phyloP scores from a whole-genome alignment of 2,113 vertebrate species.

The Procavia capensis region DNA sequence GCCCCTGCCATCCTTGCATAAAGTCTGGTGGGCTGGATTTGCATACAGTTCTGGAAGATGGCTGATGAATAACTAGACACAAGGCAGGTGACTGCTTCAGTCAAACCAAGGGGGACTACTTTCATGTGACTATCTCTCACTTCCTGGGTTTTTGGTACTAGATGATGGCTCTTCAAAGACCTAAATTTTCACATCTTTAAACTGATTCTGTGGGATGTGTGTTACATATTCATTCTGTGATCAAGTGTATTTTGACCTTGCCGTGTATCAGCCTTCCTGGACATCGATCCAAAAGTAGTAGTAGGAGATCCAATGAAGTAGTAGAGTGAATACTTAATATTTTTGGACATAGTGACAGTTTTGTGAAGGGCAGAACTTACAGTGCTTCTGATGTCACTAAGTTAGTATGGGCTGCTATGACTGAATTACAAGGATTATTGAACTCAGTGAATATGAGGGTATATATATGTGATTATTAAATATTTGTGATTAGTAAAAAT shows the following conservation, averaged over 20 bases:
- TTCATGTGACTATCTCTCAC: not conserved
- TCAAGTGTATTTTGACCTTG: not conserved
- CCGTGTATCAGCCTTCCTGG: not conserved
- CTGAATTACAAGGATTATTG: conserved; percentile 1
- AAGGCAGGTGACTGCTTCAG: not conserved
- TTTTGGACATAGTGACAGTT: not conserved
- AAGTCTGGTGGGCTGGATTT: not conserved
- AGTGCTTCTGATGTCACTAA: not conserved
- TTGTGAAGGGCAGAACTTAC: not conserved
- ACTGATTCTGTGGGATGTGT: not conserved
- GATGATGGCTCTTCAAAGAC: not conserved
- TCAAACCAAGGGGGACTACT: not conserved
- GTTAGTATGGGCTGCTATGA: not conserved
- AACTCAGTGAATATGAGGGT: not conserved
- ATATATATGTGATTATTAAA: not conserved
- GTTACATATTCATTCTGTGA: not conserved
- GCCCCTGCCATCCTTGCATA: not conserved
- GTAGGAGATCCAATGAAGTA: too few species aligned
- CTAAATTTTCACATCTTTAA: not conserved
- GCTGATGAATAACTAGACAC: not conserved
- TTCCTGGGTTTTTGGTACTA: not conserved
- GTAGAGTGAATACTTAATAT: not conserved
- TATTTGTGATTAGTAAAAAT: not conserved
- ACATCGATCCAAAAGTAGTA: not conserved
- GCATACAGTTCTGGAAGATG: not conserved